These are phyloP conservation scores for Oasisia sp. DNA, from an alignment of 2,888 invertebrate species.

Conservation along the genomic window DNA sequence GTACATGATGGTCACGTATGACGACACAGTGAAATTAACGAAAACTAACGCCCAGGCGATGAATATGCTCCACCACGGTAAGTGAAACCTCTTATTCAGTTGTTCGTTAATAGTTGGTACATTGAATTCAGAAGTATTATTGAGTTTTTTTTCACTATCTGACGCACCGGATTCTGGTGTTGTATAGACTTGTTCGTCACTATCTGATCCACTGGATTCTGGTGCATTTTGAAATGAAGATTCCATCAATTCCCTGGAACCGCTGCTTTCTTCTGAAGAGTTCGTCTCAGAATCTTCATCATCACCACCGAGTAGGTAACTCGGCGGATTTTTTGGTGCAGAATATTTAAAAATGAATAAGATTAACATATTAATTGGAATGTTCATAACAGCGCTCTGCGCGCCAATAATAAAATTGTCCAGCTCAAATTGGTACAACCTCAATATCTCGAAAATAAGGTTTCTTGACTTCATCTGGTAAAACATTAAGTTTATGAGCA, in stretches of 20 bases:
- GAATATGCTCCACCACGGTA: neutral
- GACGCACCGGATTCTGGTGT: no score
- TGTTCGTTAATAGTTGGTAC: neutral
- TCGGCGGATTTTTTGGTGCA: no score
- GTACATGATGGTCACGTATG: neutral
- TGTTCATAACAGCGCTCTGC: slow-evolving; percentile 49
- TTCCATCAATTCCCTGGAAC: no score
- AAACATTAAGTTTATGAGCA: slow-evolving; percentile 61
- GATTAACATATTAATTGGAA: slow-evolving; percentile 50
- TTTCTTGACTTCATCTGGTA: slow-evolving; percentile 23
- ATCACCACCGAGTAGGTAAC: no score
- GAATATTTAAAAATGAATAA: slow-evolving; percentile 45
- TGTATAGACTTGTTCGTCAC: no score
- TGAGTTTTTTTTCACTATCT: neutral
- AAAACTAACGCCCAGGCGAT: neutral
- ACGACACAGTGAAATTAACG: neutral
- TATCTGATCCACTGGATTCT: no score
- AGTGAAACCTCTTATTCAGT: neutral
- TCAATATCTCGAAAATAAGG: slow-evolving; percentile 44
- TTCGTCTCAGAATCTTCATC: no score
- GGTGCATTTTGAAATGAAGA: no score
- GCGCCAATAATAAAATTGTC: slow-evolving; percentile 48
- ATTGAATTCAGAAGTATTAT: neutral
- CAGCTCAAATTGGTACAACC: slow-evolving; percentile 27
- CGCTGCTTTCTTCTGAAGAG: no score